Evolutionary conservation across 2,888 invertebrate genomes (phyloP).

Genomic region (Ophion costatus): DNA sequence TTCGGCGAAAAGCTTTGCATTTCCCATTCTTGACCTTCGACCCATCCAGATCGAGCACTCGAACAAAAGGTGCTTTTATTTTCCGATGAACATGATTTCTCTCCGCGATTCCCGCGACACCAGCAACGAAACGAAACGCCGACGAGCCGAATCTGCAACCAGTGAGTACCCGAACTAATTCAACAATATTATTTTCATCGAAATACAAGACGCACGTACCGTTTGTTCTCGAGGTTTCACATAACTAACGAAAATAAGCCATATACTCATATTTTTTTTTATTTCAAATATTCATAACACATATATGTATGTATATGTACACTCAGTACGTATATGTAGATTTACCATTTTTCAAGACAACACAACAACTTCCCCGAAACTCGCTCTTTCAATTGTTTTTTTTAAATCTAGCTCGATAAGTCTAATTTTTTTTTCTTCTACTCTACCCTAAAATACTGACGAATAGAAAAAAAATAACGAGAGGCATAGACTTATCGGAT

Average conservation of each 20-base stretch:
- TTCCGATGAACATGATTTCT: no score
- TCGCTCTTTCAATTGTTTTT: constrained; percentile 23
- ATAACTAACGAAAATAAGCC: not conserved
- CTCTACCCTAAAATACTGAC: constrained; percentile 71
- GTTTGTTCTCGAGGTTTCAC: no score
- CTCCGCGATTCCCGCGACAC: no score
- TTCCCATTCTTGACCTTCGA: no score
- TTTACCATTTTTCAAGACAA: constrained; percentile 57
- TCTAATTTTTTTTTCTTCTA: constrained; percentile 31
- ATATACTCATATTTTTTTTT: constrained; percentile 61
- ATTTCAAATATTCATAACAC: constrained; percentile 78
- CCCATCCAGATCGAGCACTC: no score
- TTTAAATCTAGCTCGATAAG: constrained; percentile 11
- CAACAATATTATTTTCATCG: no score
- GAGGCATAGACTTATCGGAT: constrained; percentile 17
- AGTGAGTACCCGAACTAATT: no score
- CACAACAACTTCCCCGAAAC: constrained; percentile 23
- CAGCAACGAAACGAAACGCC: no score
- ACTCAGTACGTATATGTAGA: constrained; percentile 76
- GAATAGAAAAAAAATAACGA: constrained; percentile 46
- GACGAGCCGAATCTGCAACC: no score
- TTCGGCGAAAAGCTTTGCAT: no score
- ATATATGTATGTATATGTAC: constrained; percentile 70
- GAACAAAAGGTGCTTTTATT: no score
- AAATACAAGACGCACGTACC: no score